Conservation (phyloP, 1,140 invertebrate genomes). For the Aplysia californica region DNA sequence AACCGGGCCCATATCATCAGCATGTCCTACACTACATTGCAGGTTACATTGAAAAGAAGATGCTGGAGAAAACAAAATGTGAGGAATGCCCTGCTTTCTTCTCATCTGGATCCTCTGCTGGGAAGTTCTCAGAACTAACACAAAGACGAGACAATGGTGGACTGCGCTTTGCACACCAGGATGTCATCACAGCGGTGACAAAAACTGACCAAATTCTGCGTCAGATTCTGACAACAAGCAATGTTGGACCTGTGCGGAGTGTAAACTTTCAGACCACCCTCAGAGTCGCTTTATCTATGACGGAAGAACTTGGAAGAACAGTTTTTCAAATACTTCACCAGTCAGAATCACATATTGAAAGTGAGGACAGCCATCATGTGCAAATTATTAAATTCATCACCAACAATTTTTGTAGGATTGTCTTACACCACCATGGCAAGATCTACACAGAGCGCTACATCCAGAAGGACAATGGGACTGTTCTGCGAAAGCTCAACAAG, state of each 20-base stretch:
- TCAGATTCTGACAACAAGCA: not conserved
- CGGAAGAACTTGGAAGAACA: not conserved
- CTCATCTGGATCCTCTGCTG: too few relatives aligned
- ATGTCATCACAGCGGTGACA: not conserved
- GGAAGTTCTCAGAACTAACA: not conserved
- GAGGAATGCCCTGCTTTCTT: not conserved
- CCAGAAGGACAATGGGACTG: not conserved
- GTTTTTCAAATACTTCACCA: not conserved
- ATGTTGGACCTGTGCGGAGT: not conserved
- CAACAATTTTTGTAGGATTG: not conserved
- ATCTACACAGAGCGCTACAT: not conserved
- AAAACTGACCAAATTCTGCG: not conserved
- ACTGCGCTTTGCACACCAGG: not conserved
- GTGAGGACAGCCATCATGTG: not conserved
- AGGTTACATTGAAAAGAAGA: not conserved
- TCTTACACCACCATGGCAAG: not conserved
- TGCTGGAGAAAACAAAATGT: not conserved
- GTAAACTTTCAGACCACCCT: not conserved
- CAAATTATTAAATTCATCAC: not conserved
- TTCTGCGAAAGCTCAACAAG: not conserved
- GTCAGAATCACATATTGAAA: not conserved
- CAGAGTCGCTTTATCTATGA: not conserved
- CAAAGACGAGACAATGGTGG: not conserved
- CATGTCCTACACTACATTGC: conserved; percentile 3
- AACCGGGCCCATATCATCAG: not conserved